Conservation (phyloP, 2,888 invertebrate species). For the Amblyjoppa proteus region DNA sequence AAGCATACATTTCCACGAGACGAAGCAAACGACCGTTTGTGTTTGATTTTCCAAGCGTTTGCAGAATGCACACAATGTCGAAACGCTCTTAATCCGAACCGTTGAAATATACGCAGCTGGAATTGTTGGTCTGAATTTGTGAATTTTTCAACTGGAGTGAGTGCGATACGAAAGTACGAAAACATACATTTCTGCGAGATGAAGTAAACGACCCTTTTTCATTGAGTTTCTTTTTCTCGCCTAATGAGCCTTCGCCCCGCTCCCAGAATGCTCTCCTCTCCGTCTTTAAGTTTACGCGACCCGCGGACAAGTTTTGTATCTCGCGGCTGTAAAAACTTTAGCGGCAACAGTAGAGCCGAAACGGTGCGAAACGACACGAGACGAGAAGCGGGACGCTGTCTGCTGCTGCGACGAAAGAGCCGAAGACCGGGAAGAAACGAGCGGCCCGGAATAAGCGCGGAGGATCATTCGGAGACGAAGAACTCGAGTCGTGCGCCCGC, state of each 20-base stretch:
- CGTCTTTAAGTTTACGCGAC: not conserved
- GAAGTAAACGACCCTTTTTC: slow-evolving; percentile 1
- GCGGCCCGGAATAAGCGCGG: slow-evolving; percentile 12
- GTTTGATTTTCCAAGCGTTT: not conserved
- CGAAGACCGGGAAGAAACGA: not conserved
- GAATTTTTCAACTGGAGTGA: not conserved
- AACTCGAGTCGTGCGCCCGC: slow-evolving; percentile 20
- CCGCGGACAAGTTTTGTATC: slow-evolving; percentile 7
- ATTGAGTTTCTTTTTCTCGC: not conserved
- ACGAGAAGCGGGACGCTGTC: not conserved
- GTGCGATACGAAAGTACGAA: not conserved
- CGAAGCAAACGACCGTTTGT: not conserved
- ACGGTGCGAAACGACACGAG: slow-evolving; percentile 14
- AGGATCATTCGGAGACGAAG: slow-evolving; percentile 35
- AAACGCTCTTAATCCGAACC: too few relatives aligned
- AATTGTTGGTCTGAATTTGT: not conserved
- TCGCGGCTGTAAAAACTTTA: slow-evolving; percentile 30
- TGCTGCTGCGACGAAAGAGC: not conserved
- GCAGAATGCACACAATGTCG: not conserved
- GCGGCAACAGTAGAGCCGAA: slow-evolving; percentile 13
- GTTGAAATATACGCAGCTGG: too few relatives aligned
- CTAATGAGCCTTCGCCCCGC: slow-evolving; percentile 38
- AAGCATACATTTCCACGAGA: not conserved
- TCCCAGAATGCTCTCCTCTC: not conserved
- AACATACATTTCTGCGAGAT: not conserved